These are phyloP conservation scores for Cydia splendana DNA, from an alignment of 1,140 invertebrate genomes.

Conservation along the genomic window DNA sequence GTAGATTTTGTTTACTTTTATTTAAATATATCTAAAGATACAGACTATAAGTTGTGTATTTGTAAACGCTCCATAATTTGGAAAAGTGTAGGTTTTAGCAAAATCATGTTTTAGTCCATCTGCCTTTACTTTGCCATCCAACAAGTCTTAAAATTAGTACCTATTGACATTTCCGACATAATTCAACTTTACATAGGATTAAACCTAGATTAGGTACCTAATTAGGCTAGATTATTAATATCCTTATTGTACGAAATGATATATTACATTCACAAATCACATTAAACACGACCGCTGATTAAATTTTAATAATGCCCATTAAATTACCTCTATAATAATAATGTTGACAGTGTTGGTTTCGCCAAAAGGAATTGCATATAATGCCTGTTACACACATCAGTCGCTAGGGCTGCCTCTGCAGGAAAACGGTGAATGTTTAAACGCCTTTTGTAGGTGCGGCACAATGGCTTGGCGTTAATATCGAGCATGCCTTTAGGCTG, in stretches of 20 bases:
- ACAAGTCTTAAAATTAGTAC: no score
- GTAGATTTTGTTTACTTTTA: no score
- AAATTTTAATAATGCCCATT: slow-evolving; percentile 28
- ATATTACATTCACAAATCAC: neutral
- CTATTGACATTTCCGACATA: neutral
- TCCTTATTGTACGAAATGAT: neutral
- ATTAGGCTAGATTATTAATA: neutral
- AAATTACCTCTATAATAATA: slow-evolving; percentile 28
- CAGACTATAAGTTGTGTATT: no score
- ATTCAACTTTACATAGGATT: slow-evolving; percentile 31
- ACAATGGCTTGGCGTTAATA: slow-evolving; percentile 21
- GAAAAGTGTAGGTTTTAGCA: neutral
- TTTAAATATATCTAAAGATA: no score
- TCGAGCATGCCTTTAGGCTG: slow-evolving; percentile 13
- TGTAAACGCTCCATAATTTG: no score
- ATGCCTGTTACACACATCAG: slow-evolving; percentile 24
- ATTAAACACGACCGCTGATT: slow-evolving; percentile 20
- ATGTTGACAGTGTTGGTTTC: slow-evolving; percentile 31
- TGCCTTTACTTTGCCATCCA: no score
- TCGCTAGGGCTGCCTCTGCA: slow-evolving; percentile 8
- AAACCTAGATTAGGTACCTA: slow-evolving; percentile 19
- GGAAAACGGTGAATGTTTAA: slow-evolving; percentile 6
- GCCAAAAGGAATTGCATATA: slow-evolving; percentile 27
- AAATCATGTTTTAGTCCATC: neutral
- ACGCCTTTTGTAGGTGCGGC: neutral